These are phyloP conservation scores for western clawed frog (Xenopus tropicalis) DNA, from an alignment of 2,113 vertebrate species.

Conservation along the genomic window UCB_Xtro_10.0 CM004443.2:111207501-111208000, in stretches of 20 bases:
- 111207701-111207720: no score
- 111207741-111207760: no score
- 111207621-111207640: constrained; percentile 78
- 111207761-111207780: no score
- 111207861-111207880: constrained; percentile 78
- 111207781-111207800: neutral
- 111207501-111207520: no score
- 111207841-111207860: constrained; percentile 83
- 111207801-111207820: constrained; percentile 72
- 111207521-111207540: no score
- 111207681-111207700: no score
- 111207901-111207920: neutral
- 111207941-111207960: neutral
- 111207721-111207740: no score
- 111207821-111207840: constrained; percentile 83
- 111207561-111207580: no score
- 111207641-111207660: constrained; percentile 64
- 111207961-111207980: neutral
- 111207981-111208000: constrained; percentile 59
- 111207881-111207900: constrained; percentile 67
- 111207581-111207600: neutral
- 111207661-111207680: neutral
- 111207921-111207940: neutral
- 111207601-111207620: constrained; percentile 69
- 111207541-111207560: no score